A percentile compares a stretch with the other conserved stretches of the same genome.
phyloP scores from a whole-genome alignment of 2,797 vertebrate genomes.

The Arrhamphus sclerolepis region DNA sequence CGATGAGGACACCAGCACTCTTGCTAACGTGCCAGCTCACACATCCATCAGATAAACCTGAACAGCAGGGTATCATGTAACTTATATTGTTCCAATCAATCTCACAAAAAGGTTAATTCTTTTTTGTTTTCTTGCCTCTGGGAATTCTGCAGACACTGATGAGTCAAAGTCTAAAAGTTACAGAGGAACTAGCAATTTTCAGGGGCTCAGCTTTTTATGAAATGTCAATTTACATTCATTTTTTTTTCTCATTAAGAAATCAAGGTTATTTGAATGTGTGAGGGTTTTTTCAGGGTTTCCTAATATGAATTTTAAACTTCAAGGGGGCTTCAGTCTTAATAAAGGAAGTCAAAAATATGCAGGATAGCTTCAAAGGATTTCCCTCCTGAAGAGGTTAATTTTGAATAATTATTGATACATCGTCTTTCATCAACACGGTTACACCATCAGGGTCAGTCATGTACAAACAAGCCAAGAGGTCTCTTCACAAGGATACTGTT shows the following conservation, averaged over 20 bases:
- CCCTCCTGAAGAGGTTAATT: conserved; percentile 33
- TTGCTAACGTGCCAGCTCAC: conserved; percentile 38
- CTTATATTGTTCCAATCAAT: conserved; percentile 43
- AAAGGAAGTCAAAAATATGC: background rate
- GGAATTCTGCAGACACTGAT: conserved; percentile 5
- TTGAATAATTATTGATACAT: conserved; percentile 28
- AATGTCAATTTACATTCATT: background rate
- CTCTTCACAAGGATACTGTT: conserved; percentile 22
- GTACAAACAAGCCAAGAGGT: conserved; percentile 41
- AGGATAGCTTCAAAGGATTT: conserved; percentile 17
- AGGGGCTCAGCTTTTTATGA: too few species aligned
- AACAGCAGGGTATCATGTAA: conserved; percentile 35
- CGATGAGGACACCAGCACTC: conserved; percentile 51
- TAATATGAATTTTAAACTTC: conserved; percentile 11
- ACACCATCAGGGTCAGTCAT: conserved; percentile 26
- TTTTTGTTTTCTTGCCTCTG: background rate
- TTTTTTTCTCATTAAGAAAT: conserved; percentile 16
- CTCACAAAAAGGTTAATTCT: conserved; percentile 36
- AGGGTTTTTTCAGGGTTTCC: conserved; percentile 21
- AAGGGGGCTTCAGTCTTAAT: conserved; percentile 20
- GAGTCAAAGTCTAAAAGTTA: conserved; percentile 21
- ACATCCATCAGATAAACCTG: conserved; percentile 31
- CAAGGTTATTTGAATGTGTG: conserved; percentile 43
- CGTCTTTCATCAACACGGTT: conserved; percentile 37
- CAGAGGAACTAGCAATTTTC: too few species aligned